Evolutionary conservation across 2,113 vertebrate genomes (phyloP).

Genomic region (Chlorodrepanis virens): DNA sequence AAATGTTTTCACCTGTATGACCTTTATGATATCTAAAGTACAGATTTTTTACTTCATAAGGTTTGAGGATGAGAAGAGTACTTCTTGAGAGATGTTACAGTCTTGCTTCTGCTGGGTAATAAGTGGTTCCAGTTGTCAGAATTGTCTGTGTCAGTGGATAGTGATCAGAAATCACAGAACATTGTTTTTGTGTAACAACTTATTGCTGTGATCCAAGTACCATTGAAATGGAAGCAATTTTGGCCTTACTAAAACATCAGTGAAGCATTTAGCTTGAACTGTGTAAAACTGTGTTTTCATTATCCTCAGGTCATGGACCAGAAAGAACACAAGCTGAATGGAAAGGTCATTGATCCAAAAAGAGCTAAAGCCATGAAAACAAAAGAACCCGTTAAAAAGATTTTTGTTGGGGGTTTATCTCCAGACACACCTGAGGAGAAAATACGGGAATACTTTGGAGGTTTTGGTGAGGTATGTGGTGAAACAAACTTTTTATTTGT

Average conservation of each 20-base stretch:
- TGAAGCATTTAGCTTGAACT: not conserved
- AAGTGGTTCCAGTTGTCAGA: not conserved
- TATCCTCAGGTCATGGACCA: conserved; percentile 87
- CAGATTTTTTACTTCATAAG: not conserved
- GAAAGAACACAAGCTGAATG: conserved; percentile 98
- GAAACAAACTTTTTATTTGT: not conserved
- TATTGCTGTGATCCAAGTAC: not conserved
- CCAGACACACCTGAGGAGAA: conserved; percentile 98
- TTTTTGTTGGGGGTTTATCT: conserved; percentile 97
- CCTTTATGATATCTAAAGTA: not conserved
- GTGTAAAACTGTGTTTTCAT: not conserved
- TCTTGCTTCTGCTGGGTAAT: not conserved
- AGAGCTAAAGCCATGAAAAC: conserved; percentile 99
- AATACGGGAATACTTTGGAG: conserved; percentile 95
- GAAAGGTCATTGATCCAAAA: conserved; percentile 98
- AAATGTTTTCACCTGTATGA: not conserved
- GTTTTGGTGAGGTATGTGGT: conserved; percentile 89
- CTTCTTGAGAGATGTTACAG: not conserved
- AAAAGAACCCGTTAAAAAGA: conserved; percentile 97
- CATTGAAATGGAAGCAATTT: not conserved
- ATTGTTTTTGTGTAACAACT: not conserved
- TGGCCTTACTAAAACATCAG: not conserved
- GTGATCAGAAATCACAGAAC: not conserved
- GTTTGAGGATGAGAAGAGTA: not conserved
- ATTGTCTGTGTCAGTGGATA: not conserved